Base-by-base conservation (phyloP, 2,888 invertebrate genomes). In the Tricholauxania praeusta region DNA sequence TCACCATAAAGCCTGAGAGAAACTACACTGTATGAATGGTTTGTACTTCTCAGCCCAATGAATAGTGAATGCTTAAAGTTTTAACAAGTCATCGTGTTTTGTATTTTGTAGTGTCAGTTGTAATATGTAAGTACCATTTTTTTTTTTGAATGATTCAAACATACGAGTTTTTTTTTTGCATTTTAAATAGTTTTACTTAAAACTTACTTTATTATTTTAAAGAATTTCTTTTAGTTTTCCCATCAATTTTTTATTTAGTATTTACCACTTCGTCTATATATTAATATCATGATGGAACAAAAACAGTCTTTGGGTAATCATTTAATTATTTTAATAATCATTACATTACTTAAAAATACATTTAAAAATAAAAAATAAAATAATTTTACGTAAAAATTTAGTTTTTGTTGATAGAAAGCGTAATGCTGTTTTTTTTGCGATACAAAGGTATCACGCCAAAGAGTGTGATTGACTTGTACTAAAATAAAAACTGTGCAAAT, bases 221-320 rank as follows among this genome's bases (percentile, higher is more conserved):
- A 19, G 57, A 19, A 66, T 75, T 73, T 73, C 64, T 72, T 28
- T 28, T 28, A 28, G 4, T 28, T 28, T 28, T 28, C 28, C 4
- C 64, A 72, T 72, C 7, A n/a, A 22, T 55, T 49, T 47, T 39
- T 62, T n/a, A n/a, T 75, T 71, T 57, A 70, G 51, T 71, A 68
- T 73, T 67, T 28, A 67, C 10, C 22, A 69, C 15, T 71, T 28
- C 69, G 72, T 76, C 71, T 51, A 72, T 71, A 47, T 76, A 75
- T 75, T 49, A 69, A 74, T 74, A 72, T 74, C 74, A 83, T 85
- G 85, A 86, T 87, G 86, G 85, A 87, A 87, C 87, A 86, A 87
- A 87, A 87, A 87, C 87, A 87, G 87, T 87, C 87, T 87, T 87
- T 87, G 87, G 87, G 86, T 87, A 87, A 83, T 84, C 81, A 83